These are phyloP conservation scores for Synergus umbraculus DNA, from an alignment of 2,888 invertebrate genomes.

Conservation along the genomic window DNA sequence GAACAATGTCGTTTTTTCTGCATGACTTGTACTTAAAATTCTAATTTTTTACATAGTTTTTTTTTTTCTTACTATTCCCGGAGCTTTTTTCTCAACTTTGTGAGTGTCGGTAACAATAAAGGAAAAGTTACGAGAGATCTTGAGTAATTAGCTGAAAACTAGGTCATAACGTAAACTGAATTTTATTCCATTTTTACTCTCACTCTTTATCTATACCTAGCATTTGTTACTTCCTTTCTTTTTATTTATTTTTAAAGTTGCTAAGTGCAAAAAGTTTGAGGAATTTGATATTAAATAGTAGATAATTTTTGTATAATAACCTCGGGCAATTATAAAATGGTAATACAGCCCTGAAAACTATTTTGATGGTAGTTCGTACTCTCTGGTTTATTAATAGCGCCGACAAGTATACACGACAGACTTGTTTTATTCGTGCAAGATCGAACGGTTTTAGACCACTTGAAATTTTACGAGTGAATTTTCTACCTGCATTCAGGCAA, in stretches of 20 bases:
- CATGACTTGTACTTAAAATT: not conserved
- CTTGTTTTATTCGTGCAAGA: constrained; percentile 62
- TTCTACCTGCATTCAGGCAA: constrained; percentile 42
- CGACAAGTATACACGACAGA: constrained; percentile 61
- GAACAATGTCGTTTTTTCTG: constrained; percentile 1
- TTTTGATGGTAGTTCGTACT: constrained; percentile 65
- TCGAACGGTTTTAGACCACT: constrained; percentile 52
- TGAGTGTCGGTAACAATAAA: not conserved
- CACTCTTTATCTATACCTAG: not conserved
- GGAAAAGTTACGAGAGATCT: not conserved
- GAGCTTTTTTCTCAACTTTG: not conserved
- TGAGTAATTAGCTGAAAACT: not conserved
- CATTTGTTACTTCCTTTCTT: not conserved
- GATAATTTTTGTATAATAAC: not conserved
- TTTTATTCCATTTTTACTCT: not conserved
- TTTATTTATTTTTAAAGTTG: not conserved
- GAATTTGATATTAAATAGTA: too few species aligned
- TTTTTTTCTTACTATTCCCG: not conserved
- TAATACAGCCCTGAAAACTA: constrained; percentile 72
- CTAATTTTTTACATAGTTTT: not conserved
- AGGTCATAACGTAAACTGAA: not conserved
- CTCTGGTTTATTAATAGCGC: constrained; percentile 69
- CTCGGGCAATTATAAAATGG: not conserved
- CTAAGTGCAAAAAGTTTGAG: too few species aligned
- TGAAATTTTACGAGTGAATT: constrained; percentile 40